Evolutionary conservation across 1,140 invertebrate genomes (phyloP).

Genomic region (Carposina sasakii): DNA sequence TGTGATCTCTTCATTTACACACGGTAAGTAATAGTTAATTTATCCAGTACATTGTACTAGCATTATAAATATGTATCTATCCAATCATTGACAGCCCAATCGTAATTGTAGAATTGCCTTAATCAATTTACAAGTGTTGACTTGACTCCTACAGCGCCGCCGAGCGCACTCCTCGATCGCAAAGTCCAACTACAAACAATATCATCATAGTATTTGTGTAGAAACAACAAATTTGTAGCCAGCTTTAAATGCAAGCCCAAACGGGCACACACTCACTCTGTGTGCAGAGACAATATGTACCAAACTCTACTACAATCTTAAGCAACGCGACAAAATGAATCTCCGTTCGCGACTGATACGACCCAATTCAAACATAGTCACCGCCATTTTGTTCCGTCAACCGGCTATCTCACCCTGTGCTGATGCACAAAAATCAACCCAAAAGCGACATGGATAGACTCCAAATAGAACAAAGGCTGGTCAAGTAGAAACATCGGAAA

Average conservation of each 20-base stretch:
- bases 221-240: constrained; percentile 71
- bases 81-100: no score
- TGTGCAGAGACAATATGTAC: constrained; percentile 69
- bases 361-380: constrained; percentile 70
- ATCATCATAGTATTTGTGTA: constrained; percentile 69
- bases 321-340: constrained; percentile 71
- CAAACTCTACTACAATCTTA: constrained; percentile 65
- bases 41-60: no score
- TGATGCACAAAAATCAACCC: constrained; percentile 38
- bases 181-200: constrained; percentile 69
- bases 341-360: constrained; percentile 69
- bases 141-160: constrained; percentile 32
- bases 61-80: no score
- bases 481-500: constrained; percentile 64
- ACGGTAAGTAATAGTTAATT: no score
- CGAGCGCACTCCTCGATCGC: constrained; percentile 53
- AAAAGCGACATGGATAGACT: constrained; percentile 27
- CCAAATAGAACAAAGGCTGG: constrained; percentile 26
- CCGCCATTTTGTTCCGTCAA: constrained; percentile 71
- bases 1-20: no score
- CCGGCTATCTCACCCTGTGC: constrained; percentile 43
- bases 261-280: constrained; percentile 61
- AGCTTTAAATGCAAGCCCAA: constrained; percentile 68
- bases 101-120: no score
- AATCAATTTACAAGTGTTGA: constrained; percentile 58